These are phyloP conservation scores for Quadroppia sp. DNA, from an alignment of 2,888 invertebrate genomes.

Conservation along the genomic window DNA sequence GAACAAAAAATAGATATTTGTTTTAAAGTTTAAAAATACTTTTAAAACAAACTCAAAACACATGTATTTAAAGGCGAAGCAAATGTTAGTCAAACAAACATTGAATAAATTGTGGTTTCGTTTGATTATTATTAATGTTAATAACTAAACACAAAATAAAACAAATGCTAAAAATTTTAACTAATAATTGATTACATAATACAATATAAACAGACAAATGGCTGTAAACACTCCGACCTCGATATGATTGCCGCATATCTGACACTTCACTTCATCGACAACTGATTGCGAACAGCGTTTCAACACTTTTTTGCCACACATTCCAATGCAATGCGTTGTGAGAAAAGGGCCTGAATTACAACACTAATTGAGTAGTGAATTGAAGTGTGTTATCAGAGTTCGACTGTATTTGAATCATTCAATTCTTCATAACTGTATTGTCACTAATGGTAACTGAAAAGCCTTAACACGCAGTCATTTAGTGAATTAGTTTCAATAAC, in stretches of 20 bases:
- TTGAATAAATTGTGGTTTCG: background rate
- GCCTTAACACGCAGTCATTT: constrained; percentile 4
- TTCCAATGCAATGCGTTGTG: too few relatives aligned
- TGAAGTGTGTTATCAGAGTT: background rate
- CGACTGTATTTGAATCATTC: background rate
- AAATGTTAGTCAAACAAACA: background rate
- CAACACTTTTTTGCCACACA: too few relatives aligned
- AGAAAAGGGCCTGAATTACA: too few relatives aligned
- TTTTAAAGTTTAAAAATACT: too few relatives aligned
- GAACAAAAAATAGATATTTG: too few relatives aligned
- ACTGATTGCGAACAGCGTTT: too few relatives aligned
- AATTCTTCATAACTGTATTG: background rate
- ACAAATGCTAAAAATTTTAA: background rate
- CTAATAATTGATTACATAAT: constrained; percentile 13
- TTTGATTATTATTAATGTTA: background rate
- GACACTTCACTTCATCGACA: too few relatives aligned
- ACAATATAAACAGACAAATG: constrained; percentile 16
- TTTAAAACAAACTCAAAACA: background rate
- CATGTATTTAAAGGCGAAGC: background rate
- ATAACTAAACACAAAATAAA: constrained; percentile 3
- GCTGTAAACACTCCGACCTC: background rate
- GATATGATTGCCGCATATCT: background rate
- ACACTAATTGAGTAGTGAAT: too few relatives aligned
- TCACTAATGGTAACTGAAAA: constrained; percentile 1
- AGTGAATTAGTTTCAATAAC: too few relatives aligned